These are phyloP conservation scores for Macquaria australasica DNA, from an alignment of 2,113 vertebrate species.

Conservation along the genomic window DNA sequence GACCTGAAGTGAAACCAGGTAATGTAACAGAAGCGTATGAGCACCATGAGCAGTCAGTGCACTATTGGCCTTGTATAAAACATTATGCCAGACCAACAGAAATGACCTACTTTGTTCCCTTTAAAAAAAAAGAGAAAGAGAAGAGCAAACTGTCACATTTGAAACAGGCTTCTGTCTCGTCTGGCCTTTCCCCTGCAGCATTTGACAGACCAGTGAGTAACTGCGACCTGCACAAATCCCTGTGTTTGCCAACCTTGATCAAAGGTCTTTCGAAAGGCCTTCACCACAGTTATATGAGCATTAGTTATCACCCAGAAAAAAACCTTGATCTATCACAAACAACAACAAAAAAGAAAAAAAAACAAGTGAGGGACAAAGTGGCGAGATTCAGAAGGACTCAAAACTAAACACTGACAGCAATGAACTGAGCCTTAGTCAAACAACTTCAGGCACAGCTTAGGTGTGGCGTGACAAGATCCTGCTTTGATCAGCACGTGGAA, in stretches of 20 bases:
- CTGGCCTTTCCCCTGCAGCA: neutral
- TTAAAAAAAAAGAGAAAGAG: conserved; percentile 9
- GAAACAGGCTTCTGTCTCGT: neutral
- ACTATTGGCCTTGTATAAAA: neutral
- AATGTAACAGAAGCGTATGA: neutral
- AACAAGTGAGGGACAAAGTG: conserved; percentile 26
- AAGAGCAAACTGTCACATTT: conserved; percentile 15
- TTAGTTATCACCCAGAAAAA: conserved; percentile 51
- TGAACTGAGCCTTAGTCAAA: conserved; percentile 15
- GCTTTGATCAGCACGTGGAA: neutral
- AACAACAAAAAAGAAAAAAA: neutral
- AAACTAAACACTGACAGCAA: neutral
- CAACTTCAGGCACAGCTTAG: conserved; percentile 17
- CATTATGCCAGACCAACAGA: neutral
- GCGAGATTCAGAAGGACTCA: neutral
- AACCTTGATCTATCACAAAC: conserved; percentile 52
- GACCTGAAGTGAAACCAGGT: conserved; percentile 30
- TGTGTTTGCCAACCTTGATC: conserved; percentile 71
- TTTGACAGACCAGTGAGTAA: neutral
- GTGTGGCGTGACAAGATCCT: conserved; percentile 22
- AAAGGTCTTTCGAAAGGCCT: conserved; percentile 58
- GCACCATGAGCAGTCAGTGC: neutral
- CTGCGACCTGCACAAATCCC: conserved; percentile 3
- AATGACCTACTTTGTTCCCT: conserved; percentile 11
- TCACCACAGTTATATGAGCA: conserved; percentile 20